Evolutionary conservation across 2,113 vertebrate species (phyloP), one percentile per base, ranked within the genome.

Genomic region (Saguinus imperator): DNA sequence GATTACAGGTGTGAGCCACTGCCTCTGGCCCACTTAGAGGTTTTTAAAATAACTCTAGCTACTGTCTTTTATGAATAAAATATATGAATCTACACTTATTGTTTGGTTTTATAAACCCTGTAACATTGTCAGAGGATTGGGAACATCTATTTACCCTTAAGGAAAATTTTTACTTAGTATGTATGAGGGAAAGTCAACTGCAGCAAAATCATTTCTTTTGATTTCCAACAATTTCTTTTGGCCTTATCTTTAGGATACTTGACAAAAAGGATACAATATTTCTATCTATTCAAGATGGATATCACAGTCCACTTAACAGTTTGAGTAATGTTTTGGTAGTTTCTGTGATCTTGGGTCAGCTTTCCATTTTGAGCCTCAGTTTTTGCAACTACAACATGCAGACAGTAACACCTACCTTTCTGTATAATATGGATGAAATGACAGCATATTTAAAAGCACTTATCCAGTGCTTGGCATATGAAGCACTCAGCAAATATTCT

Each of bases 1-100:
- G 16, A 17, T 17, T 52, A 52, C 52, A 52, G 52, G 52, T 5
- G 5, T 52, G 52, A 52, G 52, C 52, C 52, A 52, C 52, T 4
- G 1, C 16, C 1, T 52, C 52, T 52, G 16, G 52, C 52, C 5
- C 52, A 91, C 80, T 76, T 32, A 52, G 48, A 87, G 40, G 6
- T 40, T 77, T 93, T 91, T 20, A 70, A 93, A 95, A 91, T 48
- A 81, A 72, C 55, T 82, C 17, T 13, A 50, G 85, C 32, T 48
- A 58, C 58, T 87, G 50, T 87, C 80, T 94, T 37, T 94, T 70
- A 7, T 80, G 35, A 85, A n/a, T 86, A 72, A 85, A 81, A 89
- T 58, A 1, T n/a, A 48, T 70, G 64, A 81, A 73, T 82, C 45
- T 75, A 23, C 2, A 84, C 43, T 66, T 85, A 4, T 1, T 10